phyloP scores from a whole-genome alignment of 2,797 vertebrate genomes.

The Coendou prehensilis region DNA sequence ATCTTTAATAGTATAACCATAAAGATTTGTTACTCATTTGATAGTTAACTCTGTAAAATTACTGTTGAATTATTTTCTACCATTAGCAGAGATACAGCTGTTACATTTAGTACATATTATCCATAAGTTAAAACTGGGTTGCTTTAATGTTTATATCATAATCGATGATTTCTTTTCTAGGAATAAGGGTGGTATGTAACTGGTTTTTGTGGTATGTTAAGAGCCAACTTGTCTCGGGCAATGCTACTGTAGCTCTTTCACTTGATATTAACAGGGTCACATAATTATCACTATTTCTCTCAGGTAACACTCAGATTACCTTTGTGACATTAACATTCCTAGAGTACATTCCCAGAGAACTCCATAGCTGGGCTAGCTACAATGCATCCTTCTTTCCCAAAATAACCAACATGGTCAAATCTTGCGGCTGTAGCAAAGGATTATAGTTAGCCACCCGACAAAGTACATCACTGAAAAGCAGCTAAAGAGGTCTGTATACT shows the following conservation, averaged over 20 bases:
- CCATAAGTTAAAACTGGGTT: no score
- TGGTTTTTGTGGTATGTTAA: not conserved
- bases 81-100: not conserved
- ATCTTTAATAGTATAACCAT: not conserved
- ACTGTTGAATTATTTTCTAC: not conserved
- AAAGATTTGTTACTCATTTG: not conserved
- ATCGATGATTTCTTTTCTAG: no score
- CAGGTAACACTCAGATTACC: not conserved
- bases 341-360: not conserved
- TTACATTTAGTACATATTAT: no score
- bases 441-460: not conserved
- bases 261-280: not conserved
- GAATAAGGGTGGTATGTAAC: not conserved
- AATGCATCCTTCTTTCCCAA: not conserved
- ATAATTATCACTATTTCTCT: not conserved
- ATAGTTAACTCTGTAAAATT: not conserved
- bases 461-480: not conserved
- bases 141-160: no score
- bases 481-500: not conserved
- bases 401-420: not conserved
- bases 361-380: not conserved
- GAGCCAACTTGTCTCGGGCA: no score
- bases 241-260: not conserved
- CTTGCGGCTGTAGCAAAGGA: not conserved
- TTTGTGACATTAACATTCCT: not conserved